phyloP scores from a whole-genome alignment of 1,140 invertebrate genomes.

The Zaprionus ornatus region DNA sequence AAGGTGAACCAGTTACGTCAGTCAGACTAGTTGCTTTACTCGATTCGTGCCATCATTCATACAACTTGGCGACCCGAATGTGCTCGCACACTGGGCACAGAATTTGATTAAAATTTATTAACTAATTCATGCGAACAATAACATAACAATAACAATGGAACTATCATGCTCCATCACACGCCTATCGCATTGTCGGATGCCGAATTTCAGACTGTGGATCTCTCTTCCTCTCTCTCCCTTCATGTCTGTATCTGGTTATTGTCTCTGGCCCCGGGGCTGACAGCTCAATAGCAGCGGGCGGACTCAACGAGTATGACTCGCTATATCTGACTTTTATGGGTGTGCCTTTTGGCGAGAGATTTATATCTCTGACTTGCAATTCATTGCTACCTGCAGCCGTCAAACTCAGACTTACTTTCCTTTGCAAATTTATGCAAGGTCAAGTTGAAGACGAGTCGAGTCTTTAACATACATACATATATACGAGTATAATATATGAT shows the following conservation, averaged over 20 bases:
- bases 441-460: background rate
- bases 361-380: slow-evolving; percentile 8
- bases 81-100: slow-evolving; percentile 13
- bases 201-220: slow-evolving; percentile 3
- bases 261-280: slow-evolving; percentile 14
- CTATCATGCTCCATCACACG: slow-evolving; percentile 16
- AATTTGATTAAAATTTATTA: slow-evolving; percentile 60
- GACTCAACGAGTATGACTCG: slow-evolving; percentile 13
- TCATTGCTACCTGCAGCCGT: background rate
- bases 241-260: background rate
- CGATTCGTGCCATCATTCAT: slow-evolving; percentile 14
- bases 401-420: background rate
- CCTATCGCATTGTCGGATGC: slow-evolving; percentile 27
- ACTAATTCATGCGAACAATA: slow-evolving; percentile 47
- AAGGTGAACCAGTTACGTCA: slow-evolving; percentile 50
- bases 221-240: background rate
- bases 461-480: no score
- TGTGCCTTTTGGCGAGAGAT: slow-evolving; percentile 11
- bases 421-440: background rate
- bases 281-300: slow-evolving; percentile 22
- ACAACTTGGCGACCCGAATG: slow-evolving; percentile 26
- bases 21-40: background rate
- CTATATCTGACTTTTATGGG: slow-evolving; percentile 22
- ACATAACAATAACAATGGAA: slow-evolving; percentile 32
- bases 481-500: background rate